Evolutionary conservation across 2,888 invertebrate genomes (phyloP), one percentile per base, ranked within the genome.

Genomic region (Ophioninae sp.): DNA sequence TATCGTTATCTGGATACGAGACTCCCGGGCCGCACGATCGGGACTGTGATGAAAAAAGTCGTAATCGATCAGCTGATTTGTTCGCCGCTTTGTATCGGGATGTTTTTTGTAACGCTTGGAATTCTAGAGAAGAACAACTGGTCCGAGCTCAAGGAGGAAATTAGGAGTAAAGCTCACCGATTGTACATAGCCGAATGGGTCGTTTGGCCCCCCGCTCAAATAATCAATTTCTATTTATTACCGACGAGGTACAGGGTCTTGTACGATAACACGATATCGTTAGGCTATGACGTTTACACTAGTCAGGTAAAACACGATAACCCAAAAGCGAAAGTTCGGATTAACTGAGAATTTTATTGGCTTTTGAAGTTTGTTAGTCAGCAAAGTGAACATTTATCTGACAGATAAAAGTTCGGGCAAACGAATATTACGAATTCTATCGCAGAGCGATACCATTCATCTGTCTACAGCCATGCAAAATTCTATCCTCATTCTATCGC

Each of bases 141-240:
- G 72, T 90, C 94, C 20, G 95, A 96, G 87, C 95, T 97, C 77
- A 94, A 94, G 85, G 92, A 94, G 61, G 97, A 97, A 93, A 94
- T 97, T 51, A 94, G 94, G 87, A 93, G 94, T 41, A 98, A 98
- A 92, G 97, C 96, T 23, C 95, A 95, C 94, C 95, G 94, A 86
- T 93, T 98, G 13, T 98, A 98, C 90, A 94, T 95, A 71, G 98
- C 97, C 0, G 98, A 99, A 92, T 98, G 98, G 97, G 91, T 97
- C 7, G 95, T 98, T 39, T 98, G 98, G 98, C 98, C 98, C 0
- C 97, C 97, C 7, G 98, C 98, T 0, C 98, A 99, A 92, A 94
- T 97, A 63, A 94, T 99, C n/a, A 99, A 98, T 93, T 99, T 99
- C 93, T 97, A 96, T 92, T 95, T 96, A 90, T 92, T 99, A 86